Conservation (phyloP, 2,113 vertebrate species). For the Oryzias melastigma region DNA sequence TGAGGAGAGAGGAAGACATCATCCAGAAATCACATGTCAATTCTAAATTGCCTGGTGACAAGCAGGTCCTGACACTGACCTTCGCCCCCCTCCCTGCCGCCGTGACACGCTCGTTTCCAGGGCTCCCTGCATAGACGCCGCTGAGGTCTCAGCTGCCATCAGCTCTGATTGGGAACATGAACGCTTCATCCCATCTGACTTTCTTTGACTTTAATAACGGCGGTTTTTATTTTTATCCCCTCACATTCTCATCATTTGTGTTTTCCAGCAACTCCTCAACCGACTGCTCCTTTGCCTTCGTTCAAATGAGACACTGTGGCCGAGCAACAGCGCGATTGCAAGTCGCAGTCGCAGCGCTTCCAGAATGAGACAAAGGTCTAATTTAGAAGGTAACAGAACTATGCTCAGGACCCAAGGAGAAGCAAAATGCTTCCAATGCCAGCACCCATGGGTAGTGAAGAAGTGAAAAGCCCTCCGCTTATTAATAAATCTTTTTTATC, state of each 20-base stretch:
- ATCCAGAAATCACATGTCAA: constrained; percentile 56
- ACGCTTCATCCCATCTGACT: constrained; percentile 6
- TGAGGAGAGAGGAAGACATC: constrained; percentile 20
- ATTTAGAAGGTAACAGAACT: background rate
- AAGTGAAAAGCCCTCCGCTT: background rate
- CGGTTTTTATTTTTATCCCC: background rate
- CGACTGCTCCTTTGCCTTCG: background rate
- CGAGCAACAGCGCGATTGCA: background rate
- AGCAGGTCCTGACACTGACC: constrained; percentile 41
- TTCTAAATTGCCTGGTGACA: constrained; percentile 51
- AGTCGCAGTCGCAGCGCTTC: background rate
- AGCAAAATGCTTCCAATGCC: background rate
- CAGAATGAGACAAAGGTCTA: background rate
- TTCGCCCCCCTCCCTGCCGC: constrained; percentile 26
- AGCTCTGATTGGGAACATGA: constrained; percentile 21
- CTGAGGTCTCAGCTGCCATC: constrained; percentile 49
- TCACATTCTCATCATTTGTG: background rate
- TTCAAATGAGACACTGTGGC: background rate
- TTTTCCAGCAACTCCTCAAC: background rate
- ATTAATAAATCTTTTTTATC: background rate
- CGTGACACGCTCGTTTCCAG: background rate
- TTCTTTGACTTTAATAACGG: background rate
- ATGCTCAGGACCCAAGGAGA: background rate
- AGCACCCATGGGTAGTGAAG: background rate
- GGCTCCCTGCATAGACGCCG: background rate